Evolutionary conservation across 2,797 vertebrate species (phyloP).

Genomic region (Sebastes nivosus): DNA sequence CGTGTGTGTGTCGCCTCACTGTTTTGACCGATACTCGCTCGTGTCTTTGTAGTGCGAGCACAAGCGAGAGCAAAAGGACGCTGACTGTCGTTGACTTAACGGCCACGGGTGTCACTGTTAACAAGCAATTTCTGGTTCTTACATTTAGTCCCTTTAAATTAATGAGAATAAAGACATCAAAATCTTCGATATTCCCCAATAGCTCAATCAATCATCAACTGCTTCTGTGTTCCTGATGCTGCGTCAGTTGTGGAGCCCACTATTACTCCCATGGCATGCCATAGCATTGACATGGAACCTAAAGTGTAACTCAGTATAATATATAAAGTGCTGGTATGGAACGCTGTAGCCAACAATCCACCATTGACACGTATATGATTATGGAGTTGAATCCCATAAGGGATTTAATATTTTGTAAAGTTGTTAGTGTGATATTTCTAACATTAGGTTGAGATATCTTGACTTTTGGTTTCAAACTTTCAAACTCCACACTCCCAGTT

Average conservation of each 20-base stretch:
- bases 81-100: too few species aligned
- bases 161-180: background rate
- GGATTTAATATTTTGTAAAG: background rate
- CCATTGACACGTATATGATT: background rate
- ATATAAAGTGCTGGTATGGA: background rate
- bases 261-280: background rate
- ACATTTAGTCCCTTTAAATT: background rate
- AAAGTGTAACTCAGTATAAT: background rate
- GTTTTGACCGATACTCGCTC: too few species aligned
- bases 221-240: background rate
- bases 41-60: too few species aligned
- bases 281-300: background rate
- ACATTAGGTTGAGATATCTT: background rate
- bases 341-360: background rate
- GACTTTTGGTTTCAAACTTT: background rate
- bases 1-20: too few species aligned
- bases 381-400: background rate
- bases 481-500: background rate
- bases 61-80: too few species aligned
- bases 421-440: background rate
- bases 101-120: too few species aligned
- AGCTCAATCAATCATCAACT: background rate
- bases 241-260: too few species aligned
- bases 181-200: background rate
- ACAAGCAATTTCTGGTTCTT: too few species aligned